Conservation (phyloP, 1,140 invertebrate genomes). For the Pemphigus obesinymphae region DNA sequence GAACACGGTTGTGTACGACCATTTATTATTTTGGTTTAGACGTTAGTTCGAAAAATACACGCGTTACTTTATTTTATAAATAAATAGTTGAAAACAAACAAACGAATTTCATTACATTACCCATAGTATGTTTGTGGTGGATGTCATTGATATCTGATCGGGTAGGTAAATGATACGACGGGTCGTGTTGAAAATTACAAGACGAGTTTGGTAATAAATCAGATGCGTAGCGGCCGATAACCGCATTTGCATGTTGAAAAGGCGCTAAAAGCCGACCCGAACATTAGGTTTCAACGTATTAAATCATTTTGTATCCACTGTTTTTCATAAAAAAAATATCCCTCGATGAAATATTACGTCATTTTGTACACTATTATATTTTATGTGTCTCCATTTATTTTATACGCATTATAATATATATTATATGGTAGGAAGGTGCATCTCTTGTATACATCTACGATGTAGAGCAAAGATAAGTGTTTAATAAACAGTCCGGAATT, state of each 20-base stretch:
- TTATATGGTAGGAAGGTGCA: background rate
- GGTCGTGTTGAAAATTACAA: background rate
- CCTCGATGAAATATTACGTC: background rate
- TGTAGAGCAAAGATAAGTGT: background rate
- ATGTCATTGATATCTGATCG: constrained; percentile 18
- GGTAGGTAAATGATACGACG: background rate
- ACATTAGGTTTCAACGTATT: background rate
- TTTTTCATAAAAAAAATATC: background rate
- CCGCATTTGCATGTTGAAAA: constrained; percentile 1
- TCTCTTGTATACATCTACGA: too few species aligned
- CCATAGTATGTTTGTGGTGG: background rate
- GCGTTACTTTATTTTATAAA: too few species aligned
- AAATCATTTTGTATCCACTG: constrained; percentile 1
- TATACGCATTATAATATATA: background rate
- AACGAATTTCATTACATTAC: constrained; percentile 1
- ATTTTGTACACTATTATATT: background rate
- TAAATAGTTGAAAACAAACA: background rate
- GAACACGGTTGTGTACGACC: background rate
- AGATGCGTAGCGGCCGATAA: background rate
- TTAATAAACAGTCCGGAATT: background rate
- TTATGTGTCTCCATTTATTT: background rate
- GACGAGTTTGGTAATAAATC: constrained; percentile 11
- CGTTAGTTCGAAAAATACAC: background rate
- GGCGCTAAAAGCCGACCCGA: background rate
- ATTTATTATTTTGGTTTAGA: constrained; percentile 16